Base-by-base conservation (phyloP, 1,140 invertebrate genomes). In the Linepithema humile region DNA sequence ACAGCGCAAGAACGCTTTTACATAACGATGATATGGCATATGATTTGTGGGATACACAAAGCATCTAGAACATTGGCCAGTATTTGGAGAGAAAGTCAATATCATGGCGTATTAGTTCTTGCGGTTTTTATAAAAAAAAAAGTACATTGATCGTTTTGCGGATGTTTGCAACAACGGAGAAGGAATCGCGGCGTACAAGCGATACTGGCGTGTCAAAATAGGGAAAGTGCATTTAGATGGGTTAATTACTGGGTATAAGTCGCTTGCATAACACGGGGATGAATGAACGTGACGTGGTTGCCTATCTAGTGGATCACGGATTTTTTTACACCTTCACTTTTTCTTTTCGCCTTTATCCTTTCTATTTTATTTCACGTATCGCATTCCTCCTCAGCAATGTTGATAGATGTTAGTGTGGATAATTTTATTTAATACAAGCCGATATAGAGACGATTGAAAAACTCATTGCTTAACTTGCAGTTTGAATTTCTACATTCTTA, bases 151-250 rank as follows among this genome's bases (percentile, higher is more conserved):
- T 57, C 64, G n/a, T 80, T 23, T 55, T 55, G 40, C 75, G 32
- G 32, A 40, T 55, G 48, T 69, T 78, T 78, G 40, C 23, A 53
- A 40, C 17, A 45, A 55, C 17, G 12, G 38, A 32, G 48, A 29
- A 55, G 23, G 32, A 40, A n/a, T n/a, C n/a, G 12, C 15, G 59
- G 9, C 43, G 26, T 26, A 45, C 5, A 38, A 59, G 20, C 35
- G 23, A 23, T 40, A 12, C 59, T 69, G 35, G 75, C 75, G 64
- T 80, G 75, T 80, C 75, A 80, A 80, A 80, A 80, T 80, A 70
- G 75, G 64, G 75, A 80, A 80, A 80, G 75, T 55, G 64, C 64
- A 43, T 35, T 67, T 35, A 35, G 48, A 55, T 80, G 65, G 35
- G 26, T 55, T 80, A 80, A 80, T 80, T 80, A 40, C 48, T 32